Evolutionary conservation across 2,797 vertebrate genomes (phyloP), one percentile per base, ranked within the genome.

Genomic region (Sebastes trivittatus): DNA sequence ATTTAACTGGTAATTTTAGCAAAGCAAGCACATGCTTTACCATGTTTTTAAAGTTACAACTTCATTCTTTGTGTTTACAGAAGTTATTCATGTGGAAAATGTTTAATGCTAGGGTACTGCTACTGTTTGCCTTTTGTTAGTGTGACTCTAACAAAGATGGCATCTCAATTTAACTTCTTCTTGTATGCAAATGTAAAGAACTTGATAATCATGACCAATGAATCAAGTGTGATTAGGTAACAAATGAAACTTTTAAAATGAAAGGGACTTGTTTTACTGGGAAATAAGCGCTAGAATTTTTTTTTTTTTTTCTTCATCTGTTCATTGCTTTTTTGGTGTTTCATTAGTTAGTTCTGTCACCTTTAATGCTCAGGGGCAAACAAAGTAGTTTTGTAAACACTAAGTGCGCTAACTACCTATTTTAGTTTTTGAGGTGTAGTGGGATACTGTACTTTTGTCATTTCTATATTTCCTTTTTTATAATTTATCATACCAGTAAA

Each of bases 361-460:
- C 25, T 42, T 54, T 58, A 71, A 62, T 65, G 67, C 79, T 82
- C 78, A 78, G 65, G 72, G 64, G 55, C 3, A 80, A 88, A 80
- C 29, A 71, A 70, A 81, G 46, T 58, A 77, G 66, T 71, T 20
- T 61, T 63, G 14, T 78, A 66, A 59, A 84, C 68, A 80, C 25
- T 69, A 68, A 63, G 34, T 65, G 52, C 9, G 3, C 56, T 70
- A 66, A 87, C 85, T 90, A 90, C 85, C 82, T 87, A 36, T 30
- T 25, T 49, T 38, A 16, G 3, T 20, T 62, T 78, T 49, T 80
- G 4, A 69, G 42, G 6, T 80, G 10, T 62, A 36, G n/a, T 70
- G 1, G 10, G 20, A 42, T 69, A 60, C 16, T 16, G 38, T 42
- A 42, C 38, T 42, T 32, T 34, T 23, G 11, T 65, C 0, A 18